A percentile compares a stretch with the other conserved stretches of the same genome.
phyloP scores from a whole-genome alignment of 2,888 invertebrate genomes.

The Altica lythri region DNA sequence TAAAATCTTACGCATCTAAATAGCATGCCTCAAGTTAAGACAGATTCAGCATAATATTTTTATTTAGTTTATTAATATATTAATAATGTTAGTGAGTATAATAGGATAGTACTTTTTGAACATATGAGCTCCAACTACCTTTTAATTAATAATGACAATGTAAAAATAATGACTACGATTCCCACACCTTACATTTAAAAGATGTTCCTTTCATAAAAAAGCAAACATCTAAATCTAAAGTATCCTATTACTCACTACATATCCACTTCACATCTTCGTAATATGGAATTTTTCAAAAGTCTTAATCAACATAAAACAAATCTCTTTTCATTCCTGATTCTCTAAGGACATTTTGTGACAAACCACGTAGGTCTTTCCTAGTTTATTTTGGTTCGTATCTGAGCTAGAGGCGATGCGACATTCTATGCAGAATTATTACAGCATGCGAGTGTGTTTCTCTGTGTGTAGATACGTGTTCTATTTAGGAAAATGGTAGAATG shows the following conservation, averaged over 20 bases:
- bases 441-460: background rate
- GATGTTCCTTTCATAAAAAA: background rate
- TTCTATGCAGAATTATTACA: constrained; percentile 18
- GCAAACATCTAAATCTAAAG: background rate
- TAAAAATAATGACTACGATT: too few species aligned
- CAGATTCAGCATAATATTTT: too few species aligned
- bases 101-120: too few species aligned
- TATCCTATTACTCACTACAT: background rate
- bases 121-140: too few species aligned
- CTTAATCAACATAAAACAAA: constrained; percentile 20
- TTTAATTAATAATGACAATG: too few species aligned
- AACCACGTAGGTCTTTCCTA: constrained; percentile 23
- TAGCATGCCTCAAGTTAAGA: too few species aligned
- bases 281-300: constrained; percentile 12
- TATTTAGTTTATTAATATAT: too few species aligned
- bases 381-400: constrained; percentile 26
- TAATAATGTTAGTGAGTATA: too few species aligned
- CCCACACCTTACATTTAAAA: too few species aligned
- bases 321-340: constrained; percentile 14
- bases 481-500: too few species aligned
- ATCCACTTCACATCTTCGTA: background rate
- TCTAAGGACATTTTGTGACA: constrained; percentile 12
- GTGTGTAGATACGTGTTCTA: too few species aligned
- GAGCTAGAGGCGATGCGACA: constrained; percentile 23
- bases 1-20: too few species aligned